Evolutionary conservation across 2,113 vertebrate species (phyloP).

Genomic region (Rhizomys pruinosus): DNA sequence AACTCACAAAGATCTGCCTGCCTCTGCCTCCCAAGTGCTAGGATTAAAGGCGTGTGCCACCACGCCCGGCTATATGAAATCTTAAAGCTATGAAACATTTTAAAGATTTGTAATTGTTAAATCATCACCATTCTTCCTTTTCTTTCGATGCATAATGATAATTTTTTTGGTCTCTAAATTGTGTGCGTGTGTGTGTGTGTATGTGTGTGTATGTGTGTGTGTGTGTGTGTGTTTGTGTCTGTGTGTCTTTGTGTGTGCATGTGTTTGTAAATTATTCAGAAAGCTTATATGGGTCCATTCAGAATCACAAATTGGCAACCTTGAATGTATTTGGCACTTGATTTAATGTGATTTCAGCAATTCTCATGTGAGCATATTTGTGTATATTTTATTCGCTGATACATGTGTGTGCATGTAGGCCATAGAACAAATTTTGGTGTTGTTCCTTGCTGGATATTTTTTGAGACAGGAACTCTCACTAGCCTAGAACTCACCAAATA

Average conservation of each 20-base stretch:
- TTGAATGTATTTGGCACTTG: constrained; percentile 37
- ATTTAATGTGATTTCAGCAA: background rate
- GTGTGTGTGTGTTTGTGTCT: no score
- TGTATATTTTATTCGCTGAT: background rate
- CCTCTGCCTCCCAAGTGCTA: no score
- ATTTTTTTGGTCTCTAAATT: background rate
- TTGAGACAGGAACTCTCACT: background rate
- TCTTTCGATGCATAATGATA: background rate
- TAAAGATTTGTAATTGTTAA: background rate
- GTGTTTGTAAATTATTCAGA: no score
- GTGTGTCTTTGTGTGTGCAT: background rate
- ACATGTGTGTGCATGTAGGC: background rate
- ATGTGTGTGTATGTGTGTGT: no score
- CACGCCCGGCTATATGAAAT: no score
- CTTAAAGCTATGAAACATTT: background rate
- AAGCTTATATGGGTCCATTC: background rate
- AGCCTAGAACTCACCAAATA: background rate
- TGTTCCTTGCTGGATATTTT: background rate
- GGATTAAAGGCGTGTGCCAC: no score
- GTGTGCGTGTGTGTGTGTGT: no score
- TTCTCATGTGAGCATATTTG: background rate
- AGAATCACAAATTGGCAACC: constrained; percentile 30
- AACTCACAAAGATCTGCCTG: no score
- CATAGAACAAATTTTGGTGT: background rate
- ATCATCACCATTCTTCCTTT: background rate